Conservation (phyloP, 2,888 invertebrate genomes). For the Polyommatus iphigenia region DNA sequence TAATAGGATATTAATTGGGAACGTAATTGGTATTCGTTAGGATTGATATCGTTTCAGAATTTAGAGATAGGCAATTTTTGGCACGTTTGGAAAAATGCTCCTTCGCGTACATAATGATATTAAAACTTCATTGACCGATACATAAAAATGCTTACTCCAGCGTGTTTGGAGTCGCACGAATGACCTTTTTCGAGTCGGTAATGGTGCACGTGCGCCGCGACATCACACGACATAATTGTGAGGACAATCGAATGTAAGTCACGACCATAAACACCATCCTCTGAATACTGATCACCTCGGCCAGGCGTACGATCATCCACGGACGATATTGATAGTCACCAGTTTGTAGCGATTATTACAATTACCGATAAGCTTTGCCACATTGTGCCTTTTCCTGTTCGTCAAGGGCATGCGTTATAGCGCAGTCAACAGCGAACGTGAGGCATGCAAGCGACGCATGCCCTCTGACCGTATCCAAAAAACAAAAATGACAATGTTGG, state of each 20-base stretch:
- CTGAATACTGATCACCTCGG: conserved; percentile 61
- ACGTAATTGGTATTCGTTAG: no score
- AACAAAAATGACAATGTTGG: no score
- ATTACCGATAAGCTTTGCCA: conserved; percentile 31
- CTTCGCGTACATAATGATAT: not conserved
- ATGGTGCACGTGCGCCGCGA: conserved; percentile 62
- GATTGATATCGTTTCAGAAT: not conserved
- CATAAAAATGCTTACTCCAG: conserved; percentile 2
- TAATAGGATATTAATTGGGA: not conserved
- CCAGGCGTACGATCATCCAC: not conserved
- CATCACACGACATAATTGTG: conserved; percentile 68
- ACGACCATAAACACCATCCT: conserved; percentile 59
- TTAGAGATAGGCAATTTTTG: not conserved
- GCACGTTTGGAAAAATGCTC: not conserved
- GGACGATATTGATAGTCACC: not conserved
- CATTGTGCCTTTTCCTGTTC: no score
- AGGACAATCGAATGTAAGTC: conserved; percentile 68
- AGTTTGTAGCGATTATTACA: conserved; percentile 46
- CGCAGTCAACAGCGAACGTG: no score
- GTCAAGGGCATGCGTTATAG: no score
- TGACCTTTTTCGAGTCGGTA: conserved; percentile 43
- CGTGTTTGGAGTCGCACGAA: conserved; percentile 12
- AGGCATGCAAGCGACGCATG: no score
- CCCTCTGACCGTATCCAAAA: no score
- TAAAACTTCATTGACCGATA: not conserved